These are phyloP conservation scores for Psammodynastes pulverulentus DNA, from an alignment of 2,113 vertebrate genomes.

Conservation along the genomic window DNA sequence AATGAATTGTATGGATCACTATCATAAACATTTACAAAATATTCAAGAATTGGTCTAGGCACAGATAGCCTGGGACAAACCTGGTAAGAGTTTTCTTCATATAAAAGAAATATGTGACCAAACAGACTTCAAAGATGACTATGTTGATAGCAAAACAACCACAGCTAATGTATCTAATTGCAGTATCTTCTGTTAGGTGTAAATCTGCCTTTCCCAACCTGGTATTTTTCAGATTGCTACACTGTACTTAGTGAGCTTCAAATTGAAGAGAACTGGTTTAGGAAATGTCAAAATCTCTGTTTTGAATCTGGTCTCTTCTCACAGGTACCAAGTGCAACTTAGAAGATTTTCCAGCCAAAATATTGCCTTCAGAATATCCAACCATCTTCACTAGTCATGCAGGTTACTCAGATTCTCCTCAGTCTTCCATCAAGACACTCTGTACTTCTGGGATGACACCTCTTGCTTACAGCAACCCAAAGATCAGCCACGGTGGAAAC, in stretches of 20 bases:
- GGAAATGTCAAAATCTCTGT: neutral
- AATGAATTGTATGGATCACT: neutral
- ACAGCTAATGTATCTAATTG: neutral
- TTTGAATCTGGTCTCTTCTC: neutral
- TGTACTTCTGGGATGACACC: slow-evolving; percentile 1
- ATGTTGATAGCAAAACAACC: neutral
- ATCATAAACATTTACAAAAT: neutral
- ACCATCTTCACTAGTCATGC: neutral
- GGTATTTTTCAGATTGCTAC: neutral
- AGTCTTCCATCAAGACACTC: neutral
- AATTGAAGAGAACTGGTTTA: no score
- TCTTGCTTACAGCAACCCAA: slow-evolving; percentile 34
- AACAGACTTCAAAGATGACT: neutral
- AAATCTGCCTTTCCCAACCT: neutral
- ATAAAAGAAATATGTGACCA: neutral
- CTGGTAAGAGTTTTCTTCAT: neutral
- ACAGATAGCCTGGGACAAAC: neutral
- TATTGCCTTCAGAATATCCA: neutral
- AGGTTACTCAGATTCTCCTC: neutral
- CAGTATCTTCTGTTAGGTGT: neutral
- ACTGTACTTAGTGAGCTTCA: neutral
- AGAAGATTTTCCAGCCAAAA: neutral
- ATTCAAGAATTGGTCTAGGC: neutral
- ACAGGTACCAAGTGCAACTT: slow-evolving; percentile 18
- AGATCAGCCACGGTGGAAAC: slow-evolving; percentile 14